Evolutionary conservation across 1,140 invertebrate species (phyloP).

Genomic region (Aphaenogaster floridana): DNA sequence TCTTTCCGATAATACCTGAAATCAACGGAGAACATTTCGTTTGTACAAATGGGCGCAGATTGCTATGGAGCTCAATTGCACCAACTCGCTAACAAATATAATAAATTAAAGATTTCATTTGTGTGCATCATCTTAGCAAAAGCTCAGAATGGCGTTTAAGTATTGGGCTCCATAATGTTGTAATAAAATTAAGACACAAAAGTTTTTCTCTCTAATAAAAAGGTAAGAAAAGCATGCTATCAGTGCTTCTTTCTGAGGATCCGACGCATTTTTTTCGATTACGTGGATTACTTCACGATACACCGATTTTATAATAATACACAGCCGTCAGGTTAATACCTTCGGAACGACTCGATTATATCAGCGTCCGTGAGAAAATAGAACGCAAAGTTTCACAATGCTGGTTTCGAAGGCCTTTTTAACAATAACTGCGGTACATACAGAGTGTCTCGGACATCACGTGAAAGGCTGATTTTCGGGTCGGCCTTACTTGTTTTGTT

Average conservation of each 20-base stretch:
- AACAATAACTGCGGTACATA: constrained; percentile 54
- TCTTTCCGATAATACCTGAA: constrained; percentile 90
- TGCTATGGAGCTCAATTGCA: background rate
- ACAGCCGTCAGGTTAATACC: constrained; percentile 16
- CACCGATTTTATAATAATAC: constrained; percentile 10
- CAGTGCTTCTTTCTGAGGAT: no score
- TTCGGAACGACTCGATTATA: constrained; percentile 70
- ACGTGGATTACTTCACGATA: background rate
- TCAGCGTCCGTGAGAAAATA: constrained; percentile 74
- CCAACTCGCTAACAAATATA: background rate
- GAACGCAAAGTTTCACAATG: constrained; percentile 74
- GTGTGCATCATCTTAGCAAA: background rate
- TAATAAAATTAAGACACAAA: background rate
- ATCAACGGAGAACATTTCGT: background rate
- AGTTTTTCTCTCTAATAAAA: background rate
- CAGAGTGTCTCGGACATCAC: background rate
- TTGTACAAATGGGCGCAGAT: background rate
- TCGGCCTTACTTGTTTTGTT: background rate
- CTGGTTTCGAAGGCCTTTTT: constrained; percentile 69
- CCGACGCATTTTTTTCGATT: background rate
- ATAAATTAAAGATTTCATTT: background rate
- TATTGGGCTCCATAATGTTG: background rate
- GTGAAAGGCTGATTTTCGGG: constrained; percentile 30
- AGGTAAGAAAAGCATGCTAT: background rate
- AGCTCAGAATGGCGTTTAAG: background rate